phyloP scores from a whole-genome alignment of 2,113 vertebrate species.

The Alethe diademata region DNA sequence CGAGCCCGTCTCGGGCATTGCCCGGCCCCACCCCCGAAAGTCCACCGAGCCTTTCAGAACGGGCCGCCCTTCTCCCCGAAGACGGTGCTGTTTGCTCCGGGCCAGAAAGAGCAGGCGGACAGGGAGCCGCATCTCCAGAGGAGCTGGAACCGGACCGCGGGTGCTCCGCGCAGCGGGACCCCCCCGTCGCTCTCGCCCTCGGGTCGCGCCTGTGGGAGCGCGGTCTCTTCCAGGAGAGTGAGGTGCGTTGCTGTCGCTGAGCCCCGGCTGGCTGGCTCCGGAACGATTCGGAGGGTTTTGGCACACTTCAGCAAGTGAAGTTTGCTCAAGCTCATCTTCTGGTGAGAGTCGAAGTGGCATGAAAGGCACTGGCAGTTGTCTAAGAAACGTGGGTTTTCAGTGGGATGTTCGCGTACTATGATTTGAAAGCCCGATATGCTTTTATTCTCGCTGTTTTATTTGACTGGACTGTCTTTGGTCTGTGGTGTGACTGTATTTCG shows the following conservation, averaged over 20 bases:
- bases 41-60: neutral
- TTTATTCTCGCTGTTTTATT: neutral
- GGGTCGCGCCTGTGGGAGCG: neutral
- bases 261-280: neutral
- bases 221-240: neutral
- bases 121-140: neutral
- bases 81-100: neutral
- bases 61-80: neutral
- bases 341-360: neutral
- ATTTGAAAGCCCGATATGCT: accelerated
- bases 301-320: neutral
- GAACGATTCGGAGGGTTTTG: neutral
- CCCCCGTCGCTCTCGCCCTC: neutral
- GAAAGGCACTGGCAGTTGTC: neutral
- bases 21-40: neutral
- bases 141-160: neutral
- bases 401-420: accelerated
- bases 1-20: neutral
- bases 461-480: neutral
- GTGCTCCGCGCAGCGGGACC: neutral
- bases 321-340: neutral
- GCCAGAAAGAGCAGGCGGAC: neutral
- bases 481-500: neutral
- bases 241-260: neutral
- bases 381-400: neutral